Base-by-base conservation (phyloP, 2,113 vertebrate species). In the Ranitomeya variabilis region DNA sequence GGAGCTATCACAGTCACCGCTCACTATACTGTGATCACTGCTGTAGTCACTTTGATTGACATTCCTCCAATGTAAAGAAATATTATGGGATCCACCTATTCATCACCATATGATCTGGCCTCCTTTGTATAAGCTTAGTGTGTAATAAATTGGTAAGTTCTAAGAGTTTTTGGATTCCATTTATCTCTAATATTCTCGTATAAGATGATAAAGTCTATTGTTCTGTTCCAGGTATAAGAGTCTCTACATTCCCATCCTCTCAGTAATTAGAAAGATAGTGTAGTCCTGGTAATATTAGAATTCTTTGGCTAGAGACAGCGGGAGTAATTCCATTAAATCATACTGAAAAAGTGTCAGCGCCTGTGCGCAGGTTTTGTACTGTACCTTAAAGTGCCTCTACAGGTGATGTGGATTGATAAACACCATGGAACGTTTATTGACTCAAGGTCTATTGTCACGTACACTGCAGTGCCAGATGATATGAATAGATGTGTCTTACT, bases 401-500 rank as follows among this genome's bases (percentile, higher is more conserved):
- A 80, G 64, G 66, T 73, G 60, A 80, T 81, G 79, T 7, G 79
- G 86, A 82, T 82, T 88, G 66, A 88, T 82, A 81, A 82, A 62
- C 66, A 9, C 86, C 67, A 62, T 62, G 16, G 78, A 71, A 60
- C 14, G 79, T 62, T 82, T 88, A 82, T 88, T 81, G 86, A 82
- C 86, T 88, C 26, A 57, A 21, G 31, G 31, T 26, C 87, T 73
- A 87, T 87, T 87, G 85, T 87, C 74, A 54, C 57, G 26, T 81
- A 83, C 82, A 11, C 74, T 86, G 85, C 88, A 83, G 18, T 87
- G 82, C 77, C 90, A 74, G 86, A 51, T 85, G 69, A 86, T 90
- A 80, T 84, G 92, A 94, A 92, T 88, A 91, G 89, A 91, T 93
- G 90, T 76, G 23, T 91, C 93, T 93, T 84, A 91, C 90, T 54